Conservation (phyloP, 2,888 invertebrate species). For the Diachrysia chrysitis region DNA sequence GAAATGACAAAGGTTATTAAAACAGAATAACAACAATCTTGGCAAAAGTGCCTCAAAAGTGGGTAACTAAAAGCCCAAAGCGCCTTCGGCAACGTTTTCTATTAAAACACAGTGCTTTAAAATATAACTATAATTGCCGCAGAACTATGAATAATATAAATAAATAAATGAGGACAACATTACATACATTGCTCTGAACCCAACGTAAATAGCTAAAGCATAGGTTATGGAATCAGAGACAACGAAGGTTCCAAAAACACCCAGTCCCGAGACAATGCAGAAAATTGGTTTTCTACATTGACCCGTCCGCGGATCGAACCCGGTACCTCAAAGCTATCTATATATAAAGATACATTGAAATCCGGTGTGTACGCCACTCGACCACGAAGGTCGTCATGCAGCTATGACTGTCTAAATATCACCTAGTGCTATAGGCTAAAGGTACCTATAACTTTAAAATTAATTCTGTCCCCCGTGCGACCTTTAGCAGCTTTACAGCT, state of each 20-base stretch:
- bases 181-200: too few species aligned
- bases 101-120: constrained; percentile 13
- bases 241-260: too few species aligned
- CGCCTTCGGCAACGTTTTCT: not conserved
- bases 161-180: too few species aligned
- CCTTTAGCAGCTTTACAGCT: constrained; percentile 31
- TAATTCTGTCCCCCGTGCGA: constrained; percentile 39
- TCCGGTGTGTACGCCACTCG: too few species aligned
- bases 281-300: too few species aligned
- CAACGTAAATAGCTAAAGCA: too few species aligned
- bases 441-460: constrained; percentile 36
- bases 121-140: constrained; percentile 9
- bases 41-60: not conserved
- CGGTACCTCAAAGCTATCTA: too few species aligned
- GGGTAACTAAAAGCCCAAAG: not conserved
- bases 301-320: too few species aligned
- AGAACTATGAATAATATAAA: constrained; percentile 2
- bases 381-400: too few species aligned
- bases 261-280: too few species aligned
- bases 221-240: too few species aligned
- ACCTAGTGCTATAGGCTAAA: constrained; percentile 14
- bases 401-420: constrained; percentile 31
- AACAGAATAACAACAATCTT: not conserved
- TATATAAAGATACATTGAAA: too few species aligned
- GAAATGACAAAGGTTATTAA: constrained; percentile 5